Evolutionary conservation across 64 coral and sea anemone genomes (phyloP), one percentile per base, ranked within the genome.

Genomic region (Trachythela sp.): DNA sequence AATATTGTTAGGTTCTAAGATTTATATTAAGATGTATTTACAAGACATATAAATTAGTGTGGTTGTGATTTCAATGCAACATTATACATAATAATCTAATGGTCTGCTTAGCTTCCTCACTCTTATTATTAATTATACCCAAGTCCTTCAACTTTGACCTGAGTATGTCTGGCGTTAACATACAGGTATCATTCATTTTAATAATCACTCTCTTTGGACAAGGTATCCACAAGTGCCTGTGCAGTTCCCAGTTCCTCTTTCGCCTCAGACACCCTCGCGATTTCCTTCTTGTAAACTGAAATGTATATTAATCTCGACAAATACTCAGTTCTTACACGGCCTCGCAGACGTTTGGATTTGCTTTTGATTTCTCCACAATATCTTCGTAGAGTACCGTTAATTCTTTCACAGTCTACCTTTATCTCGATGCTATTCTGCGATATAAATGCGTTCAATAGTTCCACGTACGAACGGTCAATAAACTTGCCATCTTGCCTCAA

Each of bases 351-450:
- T 77, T 38, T 77, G 4, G 10, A 77, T 34, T 77, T 77, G 71
- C 9, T 17, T 6, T 77, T 77, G 29, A 77, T 38, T 17, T 77
- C 71, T 4, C 71, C 71, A 17, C 71, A 77, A 26, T 77, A 77
- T 77, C 71, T 27, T 2, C 71, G 71, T 38, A 77, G 26, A 77
- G 29, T 13, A 3, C 71, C 29, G 8, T 77, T 38, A 36, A 77
- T 77, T 77, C 71, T 77, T 35, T 77, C 71, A 77, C 71, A 77
- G 36, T 77, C 71, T 77, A 35, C 71, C 24, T 77, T 77, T 9
- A 77, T 77, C 71, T 77, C 71, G 31, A 77, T 35, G 71, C 71
- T 4, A 36, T 77, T 34, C 32, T 27, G 13, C 13, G 31, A 77
- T 38, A 77, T 4, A 35, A 32, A 77, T 32, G 71, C 32, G 17